Evolutionary conservation across 2,113 vertebrate species (phyloP), one percentile per base, ranked within the genome.

Genomic region (Heterotilapia buettikoferi): DNA sequence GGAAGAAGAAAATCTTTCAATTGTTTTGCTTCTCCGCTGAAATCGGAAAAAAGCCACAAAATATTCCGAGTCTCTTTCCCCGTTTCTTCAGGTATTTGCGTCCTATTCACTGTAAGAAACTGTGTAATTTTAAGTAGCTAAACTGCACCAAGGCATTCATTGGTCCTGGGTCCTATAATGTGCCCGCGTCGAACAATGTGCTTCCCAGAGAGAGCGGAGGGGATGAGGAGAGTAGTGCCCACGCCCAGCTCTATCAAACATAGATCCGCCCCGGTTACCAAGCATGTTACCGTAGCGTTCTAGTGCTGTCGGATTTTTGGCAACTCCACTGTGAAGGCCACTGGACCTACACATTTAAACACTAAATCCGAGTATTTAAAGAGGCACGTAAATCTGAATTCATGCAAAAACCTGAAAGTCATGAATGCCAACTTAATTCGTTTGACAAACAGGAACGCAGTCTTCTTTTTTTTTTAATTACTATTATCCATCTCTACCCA

Each of bases 111-210:
- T 19, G 52, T 56, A 33, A 36, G 43, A 82, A 82, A 78, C 61
- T 43, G 31, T 78, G 90, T 14, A 66, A 66, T 92, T 92, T 91
- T 90, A 84, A 89, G 76, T 18, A 3, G 88, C 73, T 59, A 78
- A 79, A 90, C 91, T 80, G 80, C 84, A 82, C 88, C 81, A 21
- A 82, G 16, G 83, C 50, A 85, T 90, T 90, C 93, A 92, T 90
- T 87, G 90, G 88, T 88, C 82, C 45, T 83, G 84, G 84, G 43
- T 76, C 24, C 13, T 84, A 59, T 89, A 90, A 87, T 6, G 88
- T 85, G 92, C 81, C 94, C 93, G 88, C 90, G 88, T 84, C 90
- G 93, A 95, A 96, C 96, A 96, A 96, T 96, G 95, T 96, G 95
- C 95, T 95, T 92, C 83, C 84, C 83, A 89, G 87, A 88, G 88